Base-by-base conservation (phyloP, 2,888 invertebrate species). In the Noctua comes region DNA sequence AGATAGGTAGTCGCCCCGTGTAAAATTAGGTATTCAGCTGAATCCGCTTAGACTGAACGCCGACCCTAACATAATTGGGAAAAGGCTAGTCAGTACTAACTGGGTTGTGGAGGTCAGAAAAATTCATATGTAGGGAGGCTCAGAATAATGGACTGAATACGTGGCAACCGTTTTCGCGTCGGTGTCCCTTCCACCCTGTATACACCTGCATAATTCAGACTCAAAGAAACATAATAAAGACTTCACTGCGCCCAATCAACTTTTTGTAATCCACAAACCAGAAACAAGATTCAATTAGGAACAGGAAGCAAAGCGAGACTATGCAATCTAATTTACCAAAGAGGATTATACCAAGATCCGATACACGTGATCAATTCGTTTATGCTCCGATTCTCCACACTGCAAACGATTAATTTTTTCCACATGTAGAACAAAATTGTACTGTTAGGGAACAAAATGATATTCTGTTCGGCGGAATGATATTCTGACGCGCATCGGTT, bases 391-490 rank as follows among this genome's bases (percentile, higher is more conserved):
- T 43, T 13, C 43, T 73, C 65, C 36, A 40, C n/a, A 51, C 40
- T 46, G 54, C 80, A 70, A 73, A 16, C 31, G 36, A 71, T 73
- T 73, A 57, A 1, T 76, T 73, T 66, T 78, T 76, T 62, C n/a
- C 46, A 36, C 40, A 46, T 70, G 54, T 46, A 65, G 5, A 68
- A 76, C 16, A 65, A 71, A 75, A 78, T 66, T 76, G 71, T 54
- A 4, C 74, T 48, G 68, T 80, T 84, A 80, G 51, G 71, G n/a
- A n/a, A 76, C 70, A 80, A 82, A 88, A 81, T 81, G 27, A 79
- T 83, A 87, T 86, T 80, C 80, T 46, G 73, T 57, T 57, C 72
- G 46, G 40, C 27, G 64, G 27, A 79, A 77, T 74, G 71, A 78
- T 78, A 82, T 85, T 82, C 66, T 68, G 59, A 66, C 40, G 66